phyloP scores from a whole-genome alignment of 2,113 vertebrate genomes.

The Sphaerodactylus townsendi region DNA sequence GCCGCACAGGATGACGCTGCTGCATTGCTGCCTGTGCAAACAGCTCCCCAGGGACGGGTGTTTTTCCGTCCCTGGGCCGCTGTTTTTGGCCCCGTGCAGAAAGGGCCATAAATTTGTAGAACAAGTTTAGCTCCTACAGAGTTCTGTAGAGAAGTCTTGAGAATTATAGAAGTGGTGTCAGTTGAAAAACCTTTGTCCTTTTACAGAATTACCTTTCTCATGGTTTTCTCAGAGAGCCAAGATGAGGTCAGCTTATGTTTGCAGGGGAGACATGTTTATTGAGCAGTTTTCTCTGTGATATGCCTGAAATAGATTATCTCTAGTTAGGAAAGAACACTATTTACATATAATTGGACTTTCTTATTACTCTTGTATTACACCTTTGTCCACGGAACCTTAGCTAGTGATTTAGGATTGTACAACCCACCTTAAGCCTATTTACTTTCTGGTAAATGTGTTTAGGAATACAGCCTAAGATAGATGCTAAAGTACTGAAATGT shows the following conservation, averaged over 20 bases:
- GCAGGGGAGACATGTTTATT: neutral
- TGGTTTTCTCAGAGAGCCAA: neutral
- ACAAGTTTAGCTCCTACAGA: neutral
- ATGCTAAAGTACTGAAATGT: fast-evolving
- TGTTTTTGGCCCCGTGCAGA: too few species aligned
- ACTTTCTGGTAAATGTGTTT: too few species aligned
- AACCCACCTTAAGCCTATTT: too few species aligned
- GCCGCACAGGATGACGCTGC: too few species aligned
- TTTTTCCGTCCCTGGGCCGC: too few species aligned
- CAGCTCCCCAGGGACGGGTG: too few species aligned
- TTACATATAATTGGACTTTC: neutral
- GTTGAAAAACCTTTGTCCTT: neutral
- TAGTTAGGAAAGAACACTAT: neutral
- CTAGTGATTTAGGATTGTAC: neutral
- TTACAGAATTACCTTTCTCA: neutral
- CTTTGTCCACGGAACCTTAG: neutral
- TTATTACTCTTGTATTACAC: too few species aligned
- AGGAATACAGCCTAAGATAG: neutral
- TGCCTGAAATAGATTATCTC: neutral
- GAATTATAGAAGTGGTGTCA: neutral
- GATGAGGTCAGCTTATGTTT: neutral
- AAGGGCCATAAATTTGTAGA: too few species aligned
- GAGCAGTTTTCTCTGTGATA: neutral
- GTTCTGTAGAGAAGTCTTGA: neutral
- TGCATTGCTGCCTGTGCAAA: too few species aligned